These are phyloP conservation scores for Lochmaea crataegi DNA, from an alignment of 2,888 invertebrate genomes.

Conservation along the genomic window DNA sequence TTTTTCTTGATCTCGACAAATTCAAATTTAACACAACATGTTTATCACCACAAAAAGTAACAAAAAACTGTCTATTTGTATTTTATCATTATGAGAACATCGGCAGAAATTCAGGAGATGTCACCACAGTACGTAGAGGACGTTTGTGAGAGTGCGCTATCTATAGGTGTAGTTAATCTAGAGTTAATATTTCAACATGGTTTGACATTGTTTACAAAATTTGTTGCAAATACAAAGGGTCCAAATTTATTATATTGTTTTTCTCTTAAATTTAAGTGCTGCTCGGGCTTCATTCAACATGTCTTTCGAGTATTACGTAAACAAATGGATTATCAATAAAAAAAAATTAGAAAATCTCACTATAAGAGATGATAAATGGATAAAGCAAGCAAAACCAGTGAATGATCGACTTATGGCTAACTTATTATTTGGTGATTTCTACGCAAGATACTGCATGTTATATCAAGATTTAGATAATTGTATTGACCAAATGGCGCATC, in stretches of 20 bases:
- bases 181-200: too few species aligned
- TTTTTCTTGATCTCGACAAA: too few species aligned
- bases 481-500: constrained; percentile 73
- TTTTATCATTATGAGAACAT: too few species aligned
- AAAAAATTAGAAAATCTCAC: constrained; percentile 62
- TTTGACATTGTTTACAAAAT: not conserved
- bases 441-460: constrained; percentile 68
- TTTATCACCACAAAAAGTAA: too few species aligned
- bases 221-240: not conserved
- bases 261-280: not conserved
- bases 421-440: constrained; percentile 67
- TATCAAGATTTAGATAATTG: constrained; percentile 71
- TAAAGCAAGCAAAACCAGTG: constrained; percentile 48
- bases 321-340: constrained; percentile 66
- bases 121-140: too few species aligned
- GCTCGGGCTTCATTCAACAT: constrained; percentile 50
- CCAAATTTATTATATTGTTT: not conserved
- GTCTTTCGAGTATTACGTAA: constrained; percentile 66
- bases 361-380: constrained; percentile 60
- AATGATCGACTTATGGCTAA: constrained; percentile 68
- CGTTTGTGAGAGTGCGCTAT: too few species aligned
- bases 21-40: too few species aligned
- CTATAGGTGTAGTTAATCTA: too few species aligned
- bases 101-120: too few species aligned
- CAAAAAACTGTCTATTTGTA: too few species aligned